phyloP scores from a whole-genome alignment of 2,888 invertebrate species.

The Chymomyza fuscimana region DNA sequence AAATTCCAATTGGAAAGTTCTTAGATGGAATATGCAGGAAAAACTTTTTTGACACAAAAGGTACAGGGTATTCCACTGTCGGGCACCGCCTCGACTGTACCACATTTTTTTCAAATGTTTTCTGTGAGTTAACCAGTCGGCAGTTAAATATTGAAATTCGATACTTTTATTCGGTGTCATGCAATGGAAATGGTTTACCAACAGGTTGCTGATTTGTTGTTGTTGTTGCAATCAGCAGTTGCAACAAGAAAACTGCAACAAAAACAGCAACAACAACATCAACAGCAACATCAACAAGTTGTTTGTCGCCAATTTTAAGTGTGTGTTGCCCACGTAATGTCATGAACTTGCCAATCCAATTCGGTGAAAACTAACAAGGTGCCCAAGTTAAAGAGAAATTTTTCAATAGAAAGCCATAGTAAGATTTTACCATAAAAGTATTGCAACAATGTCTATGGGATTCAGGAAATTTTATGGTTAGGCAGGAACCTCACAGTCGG shows the following conservation, averaged over 20 bases:
- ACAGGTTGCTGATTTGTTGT: slow-evolving; percentile 9
- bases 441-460: background rate
- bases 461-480: background rate
- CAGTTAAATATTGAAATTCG: slow-evolving; percentile 43
- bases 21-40: too few relatives aligned
- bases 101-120: too few relatives aligned
- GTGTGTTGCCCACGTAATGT: slow-evolving; percentile 60
- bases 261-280: too few relatives aligned
- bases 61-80: too few relatives aligned
- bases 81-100: too few relatives aligned
- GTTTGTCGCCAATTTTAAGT: slow-evolving; percentile 46
- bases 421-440: slow-evolving; percentile 40
- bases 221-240: background rate
- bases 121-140: background rate
- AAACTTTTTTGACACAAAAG: too few relatives aligned
- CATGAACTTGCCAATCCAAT: slow-evolving; percentile 66
- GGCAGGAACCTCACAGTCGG: background rate
- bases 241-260: background rate
- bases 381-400: slow-evolving; percentile 43
- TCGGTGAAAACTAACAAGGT: slow-evolving; percentile 52
- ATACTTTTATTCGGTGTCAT: slow-evolving; percentile 27
- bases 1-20: too few relatives aligned
- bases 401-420: slow-evolving; percentile 47
- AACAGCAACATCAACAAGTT: slow-evolving; percentile 52
- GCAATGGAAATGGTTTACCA: background rate